A percentile compares a stretch with the other conserved stretches of the same genome.
Conservation (phyloP, 2,113 vertebrate species). For the Brachionichthys hirsutus region DNA sequence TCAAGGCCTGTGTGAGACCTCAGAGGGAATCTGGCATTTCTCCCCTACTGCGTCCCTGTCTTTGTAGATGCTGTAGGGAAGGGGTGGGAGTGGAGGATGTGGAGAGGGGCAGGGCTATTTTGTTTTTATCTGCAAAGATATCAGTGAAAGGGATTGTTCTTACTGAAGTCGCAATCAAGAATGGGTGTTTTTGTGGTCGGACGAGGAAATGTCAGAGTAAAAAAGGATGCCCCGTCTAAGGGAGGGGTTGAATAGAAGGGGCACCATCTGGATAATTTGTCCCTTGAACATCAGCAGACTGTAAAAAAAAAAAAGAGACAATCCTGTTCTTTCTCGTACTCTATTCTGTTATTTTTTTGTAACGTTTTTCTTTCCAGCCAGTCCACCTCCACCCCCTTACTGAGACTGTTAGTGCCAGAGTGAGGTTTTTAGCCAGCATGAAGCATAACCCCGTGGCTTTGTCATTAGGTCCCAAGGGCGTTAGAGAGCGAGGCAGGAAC, state of each 20-base stretch:
- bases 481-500: conserved; percentile 30
- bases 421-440: conserved; percentile 43
- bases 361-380: no score
- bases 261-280: conserved; percentile 28
- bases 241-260: neutral
- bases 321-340: conserved; percentile 5
- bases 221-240: conserved; percentile 10
- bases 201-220: conserved; percentile 39
- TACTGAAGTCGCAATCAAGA: conserved; percentile 22
- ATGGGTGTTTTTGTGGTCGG: conserved; percentile 7
- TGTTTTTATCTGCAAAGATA: conserved; percentile 38
- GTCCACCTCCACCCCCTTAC: neutral
- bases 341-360: conserved; percentile 28
- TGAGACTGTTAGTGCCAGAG: conserved; percentile 35
- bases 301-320: conserved; percentile 14
- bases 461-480: conserved; percentile 56
- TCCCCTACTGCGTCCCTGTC: conserved; percentile 31
- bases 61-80: conserved; percentile 11
- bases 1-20: conserved; percentile 53
- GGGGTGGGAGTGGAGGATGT: no score
- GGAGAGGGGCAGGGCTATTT: no score
- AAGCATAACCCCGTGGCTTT: conserved; percentile 51
- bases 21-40: conserved; percentile 55
- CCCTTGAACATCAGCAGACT: conserved; percentile 13
- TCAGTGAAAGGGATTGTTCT: conserved; percentile 18